A percentile compares a stretch with the other conserved stretches of the same genome.
Evolutionary conservation across 2,113 vertebrate species (phyloP).

Genomic region (Hirundichthys speculiger): DNA sequence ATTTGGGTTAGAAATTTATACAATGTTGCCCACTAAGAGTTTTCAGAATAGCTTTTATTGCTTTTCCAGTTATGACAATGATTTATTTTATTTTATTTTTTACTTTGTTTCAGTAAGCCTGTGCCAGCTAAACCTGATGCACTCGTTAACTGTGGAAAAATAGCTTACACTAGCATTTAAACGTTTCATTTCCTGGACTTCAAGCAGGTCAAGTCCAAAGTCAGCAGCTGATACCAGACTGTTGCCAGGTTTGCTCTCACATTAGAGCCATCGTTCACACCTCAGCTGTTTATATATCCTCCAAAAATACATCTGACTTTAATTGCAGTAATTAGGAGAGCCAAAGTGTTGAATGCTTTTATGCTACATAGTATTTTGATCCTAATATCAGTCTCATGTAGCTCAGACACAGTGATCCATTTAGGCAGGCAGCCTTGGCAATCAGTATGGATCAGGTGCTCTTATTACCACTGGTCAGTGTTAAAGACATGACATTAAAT

Average conservation of each 20-base stretch:
- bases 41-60: not conserved
- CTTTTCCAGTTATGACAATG: not conserved
- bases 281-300: conserved; percentile 6
- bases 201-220: conserved; percentile 37
- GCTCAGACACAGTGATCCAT: conserved; percentile 6
- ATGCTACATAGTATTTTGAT: not conserved
- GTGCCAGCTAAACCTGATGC: conserved; percentile 20
- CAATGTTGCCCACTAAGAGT: too few species aligned
- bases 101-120: too few species aligned
- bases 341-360: conserved; percentile 12
- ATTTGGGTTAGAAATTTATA: too few species aligned
- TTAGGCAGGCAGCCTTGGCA: not conserved
- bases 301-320: not conserved
- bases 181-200: conserved; percentile 44
- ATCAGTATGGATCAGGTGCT: conserved; percentile 2
- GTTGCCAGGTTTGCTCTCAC: conserved; percentile 37
- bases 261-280: conserved; percentile 27
- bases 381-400: not conserved
- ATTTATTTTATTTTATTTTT: not conserved
- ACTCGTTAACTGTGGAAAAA: conserved; percentile 16
- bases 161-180: conserved; percentile 29
- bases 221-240: conserved; percentile 37
- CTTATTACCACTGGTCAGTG: conserved; percentile 4
- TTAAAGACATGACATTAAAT: conserved; percentile 5
- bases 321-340: conserved; percentile 7